These are phyloP conservation scores for Dascyllus trimaculatus DNA, from an alignment of 2,113 vertebrate genomes.

Conservation along the genomic window DNA sequence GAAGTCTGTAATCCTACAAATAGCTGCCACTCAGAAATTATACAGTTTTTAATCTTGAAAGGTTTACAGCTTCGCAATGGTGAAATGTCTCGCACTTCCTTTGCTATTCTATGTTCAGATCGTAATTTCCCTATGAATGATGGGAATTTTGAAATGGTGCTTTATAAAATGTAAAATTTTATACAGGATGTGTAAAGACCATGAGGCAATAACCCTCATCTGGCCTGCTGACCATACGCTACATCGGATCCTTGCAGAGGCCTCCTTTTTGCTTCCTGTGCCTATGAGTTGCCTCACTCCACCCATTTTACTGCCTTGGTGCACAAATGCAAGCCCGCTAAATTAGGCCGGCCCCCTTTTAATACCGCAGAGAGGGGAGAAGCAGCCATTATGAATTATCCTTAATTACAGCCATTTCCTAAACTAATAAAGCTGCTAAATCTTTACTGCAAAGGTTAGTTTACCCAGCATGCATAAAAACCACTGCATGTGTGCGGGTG, in stretches of 20 bases:
- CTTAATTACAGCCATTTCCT: slow-evolving; percentile 99
- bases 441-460: slow-evolving; percentile 97
- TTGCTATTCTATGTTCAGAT: background rate
- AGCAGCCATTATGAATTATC: slow-evolving; percentile 97
- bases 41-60: background rate
- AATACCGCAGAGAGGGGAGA: slow-evolving; percentile 87
- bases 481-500: slow-evolving; percentile 56
- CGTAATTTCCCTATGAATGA: background rate
- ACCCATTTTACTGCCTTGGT: slow-evolving; percentile 84
- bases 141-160: slow-evolving; percentile 22
- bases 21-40: background rate
- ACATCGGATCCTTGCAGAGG: slow-evolving; percentile 39
- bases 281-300: slow-evolving; percentile 40
- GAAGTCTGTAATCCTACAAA: too few species aligned
- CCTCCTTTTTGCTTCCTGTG: slow-evolving; percentile 25
- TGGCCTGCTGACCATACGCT: slow-evolving; percentile 47
- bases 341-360: slow-evolving; percentile 90
- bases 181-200: slow-evolving; percentile 48
- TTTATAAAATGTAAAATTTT: slow-evolving; percentile 33
- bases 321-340: slow-evolving; percentile 86
- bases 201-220: slow-evolving; percentile 28
- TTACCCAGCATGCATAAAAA: slow-evolving; percentile 91
- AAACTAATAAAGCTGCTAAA: slow-evolving; percentile 98
- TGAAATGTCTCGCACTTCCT: background rate
- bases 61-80: background rate